Conservation (phyloP, 2,888 invertebrate species). For the Ischnus inquisitorius region DNA sequence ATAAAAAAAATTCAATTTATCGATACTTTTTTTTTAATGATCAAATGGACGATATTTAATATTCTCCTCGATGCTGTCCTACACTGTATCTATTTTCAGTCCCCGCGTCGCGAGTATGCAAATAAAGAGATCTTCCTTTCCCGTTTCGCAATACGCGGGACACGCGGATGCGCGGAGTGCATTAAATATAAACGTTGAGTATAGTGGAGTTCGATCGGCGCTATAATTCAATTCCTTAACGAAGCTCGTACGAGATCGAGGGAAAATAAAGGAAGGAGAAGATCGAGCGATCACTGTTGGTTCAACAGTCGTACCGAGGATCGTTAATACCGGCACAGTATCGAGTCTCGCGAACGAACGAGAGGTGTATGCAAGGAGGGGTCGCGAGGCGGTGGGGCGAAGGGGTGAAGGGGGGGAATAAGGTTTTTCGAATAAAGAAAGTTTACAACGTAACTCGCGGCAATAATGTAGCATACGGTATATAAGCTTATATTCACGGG, state of each 20-base stretch:
- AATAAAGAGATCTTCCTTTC: slow-evolving; percentile 8
- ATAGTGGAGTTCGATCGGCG: slow-evolving; percentile 58
- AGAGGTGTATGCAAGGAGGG: not conserved
- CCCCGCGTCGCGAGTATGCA: not conserved
- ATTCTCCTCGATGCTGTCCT: not conserved
- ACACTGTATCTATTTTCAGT: not conserved
- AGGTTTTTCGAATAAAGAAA: slow-evolving; percentile 75
- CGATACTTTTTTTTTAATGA: not conserved
- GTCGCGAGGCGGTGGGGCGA: not conserved
- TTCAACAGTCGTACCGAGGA: slow-evolving; percentile 46
- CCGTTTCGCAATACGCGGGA: not conserved
- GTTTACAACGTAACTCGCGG: slow-evolving; percentile 80
- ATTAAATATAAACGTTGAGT: slow-evolving; percentile 55
- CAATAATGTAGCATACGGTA: slow-evolving; percentile 81
- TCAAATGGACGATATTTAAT: not conserved
- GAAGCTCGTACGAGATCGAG: slow-evolving; percentile 50
- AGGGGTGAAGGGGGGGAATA: slow-evolving; percentile 56
- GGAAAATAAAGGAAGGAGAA: slow-evolving; percentile 37
- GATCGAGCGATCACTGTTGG: slow-evolving; percentile 61
- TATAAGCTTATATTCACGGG: slow-evolving; percentile 76
- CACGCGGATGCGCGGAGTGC: slow-evolving; percentile 31
- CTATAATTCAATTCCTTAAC: slow-evolving; percentile 67
- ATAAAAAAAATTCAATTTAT: not conserved
- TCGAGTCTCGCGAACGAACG: slow-evolving; percentile 62
- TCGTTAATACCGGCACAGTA: slow-evolving; percentile 67